Evolutionary conservation across 2,888 invertebrate species (phyloP), one percentile per base, ranked within the genome.

Genomic region (Anticlea derivata): DNA sequence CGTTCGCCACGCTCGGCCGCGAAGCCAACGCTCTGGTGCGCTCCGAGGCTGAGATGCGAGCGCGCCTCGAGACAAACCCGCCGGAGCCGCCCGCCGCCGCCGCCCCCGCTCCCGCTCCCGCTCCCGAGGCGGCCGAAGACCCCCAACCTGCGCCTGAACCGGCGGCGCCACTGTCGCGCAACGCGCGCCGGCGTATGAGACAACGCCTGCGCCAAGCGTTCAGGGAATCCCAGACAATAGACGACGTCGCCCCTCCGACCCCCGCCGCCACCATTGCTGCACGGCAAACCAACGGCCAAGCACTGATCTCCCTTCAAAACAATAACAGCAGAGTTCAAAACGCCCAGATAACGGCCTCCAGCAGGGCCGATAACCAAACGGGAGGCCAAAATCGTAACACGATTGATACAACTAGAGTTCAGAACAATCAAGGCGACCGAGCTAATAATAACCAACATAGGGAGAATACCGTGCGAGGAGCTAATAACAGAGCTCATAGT

Each of bases 161-260:
- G 12, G 20, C 17, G 5, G 11, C 12, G 6, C 30, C 35, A 7
- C 38, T 86, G 44, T 82, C 88, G 0, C 82, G 87, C 22, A 82
- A 66, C 50, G 86, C 86, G 0, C 85, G 87, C 29, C 68, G 85
- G 41, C 84, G 88, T 8, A 74, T 86, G 75, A 74, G 86, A 0
- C 76, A 77, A 50, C 75, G 86, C 7, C 50, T 87, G 56, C 68
- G 86, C 7, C 73, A 75, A 5, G 80, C 78, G 1, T 67, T 88
- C 24, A 70, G 79, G 34, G 78, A 64, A 1, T 40, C 66, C 0
- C 73, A 67, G 34, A 30, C 30, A 2, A 0, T 24, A 7, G 43
- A 48, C 24, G 20, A 26, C 3, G 31, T n/a, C n/a, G n/a, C 8
- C 7, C 11, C 30, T 24, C 8, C 24, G 0, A 4, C 10, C 1